A percentile compares a stretch with the other conserved stretches of the same genome.
Evolutionary conservation across 2,797 vertebrate species (phyloP).

Genomic region (Scolopax bukidnonensis): DNA sequence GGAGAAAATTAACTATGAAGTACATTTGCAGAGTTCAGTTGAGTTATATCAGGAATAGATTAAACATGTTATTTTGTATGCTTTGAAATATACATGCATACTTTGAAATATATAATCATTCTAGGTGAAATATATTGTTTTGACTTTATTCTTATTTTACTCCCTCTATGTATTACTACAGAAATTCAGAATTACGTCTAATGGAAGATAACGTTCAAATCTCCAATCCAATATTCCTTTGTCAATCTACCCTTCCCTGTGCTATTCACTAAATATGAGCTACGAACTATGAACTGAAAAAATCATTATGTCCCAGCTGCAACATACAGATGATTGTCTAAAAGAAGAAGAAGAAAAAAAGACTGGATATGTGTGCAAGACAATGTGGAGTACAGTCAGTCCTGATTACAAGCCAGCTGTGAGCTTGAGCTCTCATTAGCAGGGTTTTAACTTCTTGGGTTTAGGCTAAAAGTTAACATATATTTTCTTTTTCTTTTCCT

Average conservation of each 20-base stretch:
- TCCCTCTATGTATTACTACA: neutral
- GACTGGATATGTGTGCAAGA: neutral
- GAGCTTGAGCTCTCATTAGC: neutral
- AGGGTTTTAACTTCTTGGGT: neutral
- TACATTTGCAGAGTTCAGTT: neutral
- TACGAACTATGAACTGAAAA: neutral
- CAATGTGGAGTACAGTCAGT: slow-evolving; percentile 15
- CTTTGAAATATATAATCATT: neutral
- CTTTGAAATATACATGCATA: neutral
- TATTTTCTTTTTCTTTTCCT: neutral
- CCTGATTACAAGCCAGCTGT: slow-evolving; percentile 19
- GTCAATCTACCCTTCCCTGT: neutral
- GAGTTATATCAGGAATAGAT: neutral
- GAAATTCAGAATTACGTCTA: neutral
- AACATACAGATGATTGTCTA: neutral
- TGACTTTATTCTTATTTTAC: neutral
- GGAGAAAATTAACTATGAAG: neutral
- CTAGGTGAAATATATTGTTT: neutral
- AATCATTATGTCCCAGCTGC: neutral
- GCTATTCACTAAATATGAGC: neutral
- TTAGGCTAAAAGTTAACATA: neutral
- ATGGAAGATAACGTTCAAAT: neutral
- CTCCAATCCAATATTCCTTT: neutral
- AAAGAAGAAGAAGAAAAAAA: neutral
- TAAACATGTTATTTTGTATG: neutral